Evolutionary conservation across 2,888 invertebrate species (phyloP).

Genomic region (Trissolcus japonicus): DNA sequence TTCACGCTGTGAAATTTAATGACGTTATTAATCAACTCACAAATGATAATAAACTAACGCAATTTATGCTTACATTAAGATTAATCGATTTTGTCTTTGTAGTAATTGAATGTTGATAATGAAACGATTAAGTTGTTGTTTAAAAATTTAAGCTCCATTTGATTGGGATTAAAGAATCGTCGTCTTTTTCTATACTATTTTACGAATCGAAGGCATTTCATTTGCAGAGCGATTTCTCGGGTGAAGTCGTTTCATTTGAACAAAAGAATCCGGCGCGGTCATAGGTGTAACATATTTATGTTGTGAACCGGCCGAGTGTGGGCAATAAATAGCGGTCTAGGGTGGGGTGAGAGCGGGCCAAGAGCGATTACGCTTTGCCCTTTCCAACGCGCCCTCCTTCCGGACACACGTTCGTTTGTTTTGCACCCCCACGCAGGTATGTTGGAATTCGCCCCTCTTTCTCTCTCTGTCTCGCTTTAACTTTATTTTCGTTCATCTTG

Average conservation of each 20-base stretch:
- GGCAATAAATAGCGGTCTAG: slow-evolving; percentile 72
- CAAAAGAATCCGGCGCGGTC: slow-evolving; percentile 60
- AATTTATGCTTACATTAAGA: neutral
- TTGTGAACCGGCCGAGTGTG: slow-evolving; percentile 74
- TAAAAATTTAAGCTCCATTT: neutral
- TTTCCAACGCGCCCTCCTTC: slow-evolving; percentile 55
- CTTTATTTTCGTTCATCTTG: slow-evolving; percentile 17
- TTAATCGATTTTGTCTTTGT: neutral
- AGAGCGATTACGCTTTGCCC: slow-evolving; percentile 70
- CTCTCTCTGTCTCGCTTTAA: slow-evolving; percentile 24
- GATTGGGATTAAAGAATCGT: too few species aligned
- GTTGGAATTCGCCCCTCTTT: slow-evolving; percentile 59
- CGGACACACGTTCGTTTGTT: slow-evolving; percentile 61
- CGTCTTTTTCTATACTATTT: neutral
- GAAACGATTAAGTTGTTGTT: neutral
- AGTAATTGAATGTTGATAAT: neutral
- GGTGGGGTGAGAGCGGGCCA: slow-evolving; percentile 57
- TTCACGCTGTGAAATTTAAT: neutral
- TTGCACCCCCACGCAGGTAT: slow-evolving; percentile 59
- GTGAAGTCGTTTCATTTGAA: slow-evolving; percentile 40
- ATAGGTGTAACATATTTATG: slow-evolving; percentile 75
- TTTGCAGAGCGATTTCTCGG: slow-evolving; percentile 9
- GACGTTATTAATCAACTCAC: neutral
- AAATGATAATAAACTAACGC: neutral
- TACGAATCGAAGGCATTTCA: neutral